These are phyloP conservation scores for Oenanthe melanoleuca DNA, from an alignment of 2,113 vertebrate genomes.

Conservation along the genomic window DNA sequence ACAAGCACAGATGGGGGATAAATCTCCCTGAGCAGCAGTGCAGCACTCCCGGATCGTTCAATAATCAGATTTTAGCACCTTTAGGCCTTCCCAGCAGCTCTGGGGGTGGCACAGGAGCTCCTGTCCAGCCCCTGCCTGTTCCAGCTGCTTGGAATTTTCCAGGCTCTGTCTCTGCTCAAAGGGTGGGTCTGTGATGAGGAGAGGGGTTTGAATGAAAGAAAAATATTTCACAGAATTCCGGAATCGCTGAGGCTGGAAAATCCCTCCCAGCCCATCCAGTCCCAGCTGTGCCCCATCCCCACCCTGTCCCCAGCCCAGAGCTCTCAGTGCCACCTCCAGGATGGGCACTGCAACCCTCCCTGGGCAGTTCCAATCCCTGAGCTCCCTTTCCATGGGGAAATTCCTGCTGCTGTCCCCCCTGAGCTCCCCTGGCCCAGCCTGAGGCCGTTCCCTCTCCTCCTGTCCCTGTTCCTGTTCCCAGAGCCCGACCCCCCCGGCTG, in stretches of 20 bases:
- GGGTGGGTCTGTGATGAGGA: not conserved
- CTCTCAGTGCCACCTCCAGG: not conserved
- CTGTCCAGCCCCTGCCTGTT: not conserved
- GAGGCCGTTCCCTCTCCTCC: too few species aligned
- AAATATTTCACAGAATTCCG: not conserved
- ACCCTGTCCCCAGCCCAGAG: not conserved
- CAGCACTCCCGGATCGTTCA: slow-evolving; percentile 18
- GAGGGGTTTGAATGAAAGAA: not conserved
- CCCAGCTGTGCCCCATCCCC: not conserved
- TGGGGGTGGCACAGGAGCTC: not conserved
- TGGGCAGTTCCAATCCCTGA: not conserved
- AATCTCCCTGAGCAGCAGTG: slow-evolving; percentile 47
- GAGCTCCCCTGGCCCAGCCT: too few species aligned
- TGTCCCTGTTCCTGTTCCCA: too few species aligned
- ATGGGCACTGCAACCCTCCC: not conserved
- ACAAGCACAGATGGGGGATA: slow-evolving; percentile 60
- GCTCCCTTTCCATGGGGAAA: too few species aligned
- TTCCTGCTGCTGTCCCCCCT: too few species aligned
- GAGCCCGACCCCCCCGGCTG: too few species aligned
- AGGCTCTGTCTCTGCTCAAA: not conserved
- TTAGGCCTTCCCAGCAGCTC: not conserved
- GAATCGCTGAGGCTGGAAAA: accelerated
- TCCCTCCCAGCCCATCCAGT: accelerated
- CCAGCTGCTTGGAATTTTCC: not conserved
- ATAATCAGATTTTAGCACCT: slow-evolving; percentile 36